These are phyloP conservation scores for Cinara cedri DNA, from an alignment of 2,888 invertebrate genomes.

Conservation along the genomic window DNA sequence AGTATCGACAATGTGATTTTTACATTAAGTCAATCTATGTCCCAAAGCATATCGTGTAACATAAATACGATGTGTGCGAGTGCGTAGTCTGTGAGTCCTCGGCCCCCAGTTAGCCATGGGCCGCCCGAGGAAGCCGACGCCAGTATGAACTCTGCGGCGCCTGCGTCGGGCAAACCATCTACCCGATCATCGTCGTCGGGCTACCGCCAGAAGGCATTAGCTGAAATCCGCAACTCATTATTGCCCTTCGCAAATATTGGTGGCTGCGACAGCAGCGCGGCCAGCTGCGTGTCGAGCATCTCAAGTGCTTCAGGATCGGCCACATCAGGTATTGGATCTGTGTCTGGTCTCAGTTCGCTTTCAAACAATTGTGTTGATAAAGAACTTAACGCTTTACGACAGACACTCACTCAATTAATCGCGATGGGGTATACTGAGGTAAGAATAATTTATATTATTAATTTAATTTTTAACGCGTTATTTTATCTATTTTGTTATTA, in stretches of 20 bases:
- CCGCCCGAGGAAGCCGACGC: slow-evolving; percentile 64
- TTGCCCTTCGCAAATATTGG: slow-evolving; percentile 78
- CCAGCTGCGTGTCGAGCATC: slow-evolving; percentile 74
- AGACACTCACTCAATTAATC: slow-evolving; percentile 72
- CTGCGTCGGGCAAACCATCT: slow-evolving; percentile 68
- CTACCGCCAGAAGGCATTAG: slow-evolving; percentile 85
- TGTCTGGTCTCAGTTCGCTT: slow-evolving; percentile 69
- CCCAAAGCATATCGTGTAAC: slow-evolving; percentile 16
- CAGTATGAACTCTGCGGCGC: slow-evolving; percentile 67
- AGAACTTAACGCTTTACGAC: slow-evolving; percentile 68
- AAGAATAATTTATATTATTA: slow-evolving; percentile 59
- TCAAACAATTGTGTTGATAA: slow-evolving; percentile 69
- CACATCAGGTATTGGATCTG: slow-evolving; percentile 70
- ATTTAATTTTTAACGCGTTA: neutral
- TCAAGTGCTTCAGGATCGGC: slow-evolving; percentile 63
- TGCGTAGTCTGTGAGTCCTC: slow-evolving; percentile 52
- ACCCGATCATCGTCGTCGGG: slow-evolving; percentile 77
- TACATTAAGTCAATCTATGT: slow-evolving; percentile 8
- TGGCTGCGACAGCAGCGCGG: slow-evolving; percentile 68
- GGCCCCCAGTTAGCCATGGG: slow-evolving; percentile 58
- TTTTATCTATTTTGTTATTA: slow-evolving; percentile 1
- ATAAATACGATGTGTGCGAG: slow-evolving; percentile 33
- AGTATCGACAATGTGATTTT: slow-evolving; percentile 36
- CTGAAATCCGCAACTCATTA: slow-evolving; percentile 82
- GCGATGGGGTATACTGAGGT: slow-evolving; percentile 80